Base-by-base conservation (phyloP, 30 jellyfish, hydroid and myxozoan species). In the Aurelia coerulea region DNA sequence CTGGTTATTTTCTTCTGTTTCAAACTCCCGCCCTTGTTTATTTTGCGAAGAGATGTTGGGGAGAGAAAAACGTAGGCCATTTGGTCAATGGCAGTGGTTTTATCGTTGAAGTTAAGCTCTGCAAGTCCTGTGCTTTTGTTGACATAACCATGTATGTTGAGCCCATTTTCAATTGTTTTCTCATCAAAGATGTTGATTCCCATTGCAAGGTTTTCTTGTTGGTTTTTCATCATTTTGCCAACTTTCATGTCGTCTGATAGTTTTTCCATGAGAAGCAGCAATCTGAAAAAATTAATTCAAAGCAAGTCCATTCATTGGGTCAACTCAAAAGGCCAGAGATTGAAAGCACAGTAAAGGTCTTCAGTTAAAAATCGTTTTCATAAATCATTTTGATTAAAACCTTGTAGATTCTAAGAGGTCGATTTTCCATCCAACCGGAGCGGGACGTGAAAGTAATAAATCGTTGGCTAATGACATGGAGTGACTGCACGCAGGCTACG, bases 151-250 rank as follows among this genome's bases (percentile, higher is more conserved):
- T 31, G 69, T 17, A 78, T 63, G 5, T 64, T 35, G 53, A 78
- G 59, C 11, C 88, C 88, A 31, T 16, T 65, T 12, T 63, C 31
- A 5, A 78, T 50, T 0, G 19, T 49, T 35, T 33, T 15, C 10
- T 63, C 54, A 6, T 62, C 39, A 58, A 78, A 32, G 1, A 35
- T 39, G 32, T 78, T 60, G 18, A 78, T 78, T 62, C 79, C 88
- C 42, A 78, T 31, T 31, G 88, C 88, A 35, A 78, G 32, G 32
- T 78, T 78, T 59, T 78, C 88, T 42, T 78, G 88, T 51, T 78
- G 67, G 52, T 78, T 42, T 8, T 51, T 60, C 42, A 78, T 12
- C 51, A 77, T 32, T n/a, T 71, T 15, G 65, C 42, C 65, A 35
- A 78, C 58, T 35, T 78, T 76, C 16, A 78, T 39, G 23, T 65